Evolutionary conservation across 92 coral and sea anemone genomes (phyloP), one percentile per base, ranked within the genome.

Genomic region (Epizoanthus rinbou): DNA sequence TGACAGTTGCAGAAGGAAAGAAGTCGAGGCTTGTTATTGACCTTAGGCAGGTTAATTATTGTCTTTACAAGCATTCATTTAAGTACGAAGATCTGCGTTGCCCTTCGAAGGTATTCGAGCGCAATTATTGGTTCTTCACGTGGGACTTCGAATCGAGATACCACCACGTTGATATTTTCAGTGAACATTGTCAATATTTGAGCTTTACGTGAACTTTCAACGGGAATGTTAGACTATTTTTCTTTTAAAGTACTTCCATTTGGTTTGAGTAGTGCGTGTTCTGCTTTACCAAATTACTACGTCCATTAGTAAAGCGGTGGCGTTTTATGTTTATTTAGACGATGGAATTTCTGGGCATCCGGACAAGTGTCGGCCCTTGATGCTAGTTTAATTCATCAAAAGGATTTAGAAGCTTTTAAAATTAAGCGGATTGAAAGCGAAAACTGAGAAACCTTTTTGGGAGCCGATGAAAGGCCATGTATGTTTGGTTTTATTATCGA

Each of bases 1-100:
- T 85, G 17, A 80, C 87, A 16, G 92, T 85, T 15, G 92, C 86
- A 8, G 87, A 85, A 53, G 92, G 92, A 21, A 89, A 89, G 76
- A 80, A 89, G 60, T 43, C 85, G 25, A 82, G 92, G 6, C 47
- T 89, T 0, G 86, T 89, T 47, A 72, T 89, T 63, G 87, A 89
- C 57, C 78, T 85, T 13, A 85, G 85, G 54, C 87, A 85, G 14
- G 86, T 89, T 3, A 89, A 85, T 70, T 28, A 24, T 57, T 85
- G 14, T 54, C 25, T 88, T 35, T 67, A 70, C 22, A 69, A 52
- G 25, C 68, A 74, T 52, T 78, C 43, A 21, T 65, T 85, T 39
- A 79, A 65, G 59, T 80, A 79, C 50, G 87, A 80, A 54, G 87
- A 86, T 64, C 54, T 68, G n/a, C 18, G 14, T 18, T 28, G 69